These are phyloP conservation scores for Asarcornis scutulata DNA, from an alignment of 2,113 vertebrate genomes.

Conservation along the genomic window DNA sequence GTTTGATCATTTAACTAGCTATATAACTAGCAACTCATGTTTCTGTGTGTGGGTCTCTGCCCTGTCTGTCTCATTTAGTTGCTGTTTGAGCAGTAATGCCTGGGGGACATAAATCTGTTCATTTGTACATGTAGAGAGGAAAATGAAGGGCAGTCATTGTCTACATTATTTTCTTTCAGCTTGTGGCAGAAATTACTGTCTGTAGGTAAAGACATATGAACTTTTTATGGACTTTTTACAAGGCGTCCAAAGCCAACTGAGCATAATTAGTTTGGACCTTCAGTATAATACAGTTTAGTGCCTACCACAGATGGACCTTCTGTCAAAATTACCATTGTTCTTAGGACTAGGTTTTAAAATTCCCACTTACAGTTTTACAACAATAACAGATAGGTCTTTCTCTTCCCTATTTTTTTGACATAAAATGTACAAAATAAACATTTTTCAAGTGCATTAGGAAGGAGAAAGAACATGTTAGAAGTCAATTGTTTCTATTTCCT, in stretches of 20 bases:
- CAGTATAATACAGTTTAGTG: not conserved
- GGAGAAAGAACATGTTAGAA: not conserved
- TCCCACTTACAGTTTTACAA: not conserved
- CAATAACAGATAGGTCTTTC: not conserved
- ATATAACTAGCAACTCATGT: fast-evolving
- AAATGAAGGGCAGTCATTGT: not conserved
- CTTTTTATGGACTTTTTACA: not conserved
- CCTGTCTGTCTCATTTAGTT: not conserved
- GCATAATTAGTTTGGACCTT: not conserved
- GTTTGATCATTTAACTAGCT: fast-evolving
- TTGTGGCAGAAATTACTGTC: not conserved
- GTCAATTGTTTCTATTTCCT: not conserved
- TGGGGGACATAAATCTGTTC: not conserved
- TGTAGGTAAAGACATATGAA: not conserved
- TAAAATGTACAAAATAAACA: not conserved
- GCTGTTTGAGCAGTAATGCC: not conserved
- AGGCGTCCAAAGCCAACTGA: not conserved
- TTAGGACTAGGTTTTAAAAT: not conserved
- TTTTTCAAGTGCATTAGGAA: not conserved
- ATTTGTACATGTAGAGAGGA: not conserved
- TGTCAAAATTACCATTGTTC: not conserved
- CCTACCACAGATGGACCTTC: not conserved
- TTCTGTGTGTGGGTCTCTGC: fast-evolving
- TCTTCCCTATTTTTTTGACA: not conserved
- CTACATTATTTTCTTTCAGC: not conserved